Conservation (phyloP, 1,140 invertebrate species). For the Drosophila punjabiensis region DNA sequence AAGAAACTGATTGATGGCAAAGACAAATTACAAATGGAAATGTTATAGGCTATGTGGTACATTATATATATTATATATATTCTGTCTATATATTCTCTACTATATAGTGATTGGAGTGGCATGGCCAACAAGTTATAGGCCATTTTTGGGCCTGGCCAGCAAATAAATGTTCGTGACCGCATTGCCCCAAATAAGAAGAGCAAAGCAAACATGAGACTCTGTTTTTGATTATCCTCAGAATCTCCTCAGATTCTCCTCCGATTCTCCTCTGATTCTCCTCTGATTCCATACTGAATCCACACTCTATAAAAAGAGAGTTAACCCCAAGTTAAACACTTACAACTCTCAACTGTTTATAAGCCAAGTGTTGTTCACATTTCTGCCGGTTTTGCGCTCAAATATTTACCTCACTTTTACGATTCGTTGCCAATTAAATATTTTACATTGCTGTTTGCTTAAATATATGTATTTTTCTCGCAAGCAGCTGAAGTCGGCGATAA, state of each 20-base stretch:
- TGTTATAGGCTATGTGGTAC: slow-evolving; percentile 1
- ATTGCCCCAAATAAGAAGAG: slow-evolving; percentile 64
- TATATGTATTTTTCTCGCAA: slow-evolving; percentile 5
- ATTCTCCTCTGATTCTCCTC: neutral
- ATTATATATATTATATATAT: neutral
- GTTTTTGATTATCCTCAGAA: too few relatives aligned
- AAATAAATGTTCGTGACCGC: slow-evolving; percentile 62
- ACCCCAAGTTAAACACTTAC: slow-evolving; percentile 17
- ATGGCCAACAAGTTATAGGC: slow-evolving; percentile 71
- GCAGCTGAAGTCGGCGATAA: slow-evolving; percentile 38
- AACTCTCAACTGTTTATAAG: slow-evolving; percentile 8
- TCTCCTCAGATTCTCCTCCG: slow-evolving; percentile 10
- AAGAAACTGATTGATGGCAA: slow-evolving; percentile 46
- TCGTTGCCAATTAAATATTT: slow-evolving; percentile 59
- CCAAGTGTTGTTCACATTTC: slow-evolving; percentile 22
- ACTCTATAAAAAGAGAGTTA: slow-evolving; percentile 5
- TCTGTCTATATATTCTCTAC: neutral
- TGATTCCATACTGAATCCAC: neutral
- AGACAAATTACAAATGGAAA: slow-evolving; percentile 44
- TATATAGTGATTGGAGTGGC: slow-evolving; percentile 10
- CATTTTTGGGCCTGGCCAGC: slow-evolving; percentile 65
- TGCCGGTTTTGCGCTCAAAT: slow-evolving; percentile 36
- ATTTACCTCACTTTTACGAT: slow-evolving; percentile 59
- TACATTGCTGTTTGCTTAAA: slow-evolving; percentile 20
- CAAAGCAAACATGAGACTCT: slow-evolving; percentile 28